These are phyloP conservation scores for Theretra japonica DNA, from an alignment of 2,888 invertebrate genomes.

Conservation along the genomic window DNA sequence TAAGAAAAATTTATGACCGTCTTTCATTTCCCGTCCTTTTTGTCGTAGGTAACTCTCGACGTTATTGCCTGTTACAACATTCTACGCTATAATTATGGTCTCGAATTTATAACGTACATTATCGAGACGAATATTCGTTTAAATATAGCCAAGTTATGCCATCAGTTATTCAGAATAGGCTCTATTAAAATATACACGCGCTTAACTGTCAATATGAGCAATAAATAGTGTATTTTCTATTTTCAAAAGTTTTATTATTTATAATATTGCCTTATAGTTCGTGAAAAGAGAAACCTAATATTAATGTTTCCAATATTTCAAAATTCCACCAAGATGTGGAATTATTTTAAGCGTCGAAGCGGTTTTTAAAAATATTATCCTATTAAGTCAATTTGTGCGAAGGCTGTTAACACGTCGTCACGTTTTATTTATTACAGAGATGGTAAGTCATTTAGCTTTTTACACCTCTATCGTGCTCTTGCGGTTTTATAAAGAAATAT, in stretches of 20 bases:
- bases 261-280: background rate
- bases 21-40: constrained; percentile 28
- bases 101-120: constrained; percentile 14
- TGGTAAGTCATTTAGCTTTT: constrained; percentile 38
- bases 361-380: constrained; percentile 14
- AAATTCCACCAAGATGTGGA: background rate
- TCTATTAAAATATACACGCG: background rate
- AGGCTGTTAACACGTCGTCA: constrained; percentile 41
- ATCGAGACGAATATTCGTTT: background rate
- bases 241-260: too few species aligned
- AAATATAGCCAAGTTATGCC: too few species aligned
- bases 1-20: constrained; percentile 20
- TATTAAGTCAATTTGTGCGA: constrained; percentile 35
- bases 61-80: constrained; percentile 27
- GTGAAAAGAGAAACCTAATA: background rate
- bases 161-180: background rate
- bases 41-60: constrained; percentile 7
- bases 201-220: background rate
- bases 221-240: too few species aligned
- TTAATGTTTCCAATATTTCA: background rate
- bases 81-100: constrained; percentile 17
- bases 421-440: constrained; percentile 38
- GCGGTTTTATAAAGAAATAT: constrained; percentile 18
- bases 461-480: constrained; percentile 38
- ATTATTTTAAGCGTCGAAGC: background rate